These are phyloP conservation scores for Loriculus beryllinus DNA, from an alignment of 2,797 vertebrate species.

Conservation along the genomic window DNA sequence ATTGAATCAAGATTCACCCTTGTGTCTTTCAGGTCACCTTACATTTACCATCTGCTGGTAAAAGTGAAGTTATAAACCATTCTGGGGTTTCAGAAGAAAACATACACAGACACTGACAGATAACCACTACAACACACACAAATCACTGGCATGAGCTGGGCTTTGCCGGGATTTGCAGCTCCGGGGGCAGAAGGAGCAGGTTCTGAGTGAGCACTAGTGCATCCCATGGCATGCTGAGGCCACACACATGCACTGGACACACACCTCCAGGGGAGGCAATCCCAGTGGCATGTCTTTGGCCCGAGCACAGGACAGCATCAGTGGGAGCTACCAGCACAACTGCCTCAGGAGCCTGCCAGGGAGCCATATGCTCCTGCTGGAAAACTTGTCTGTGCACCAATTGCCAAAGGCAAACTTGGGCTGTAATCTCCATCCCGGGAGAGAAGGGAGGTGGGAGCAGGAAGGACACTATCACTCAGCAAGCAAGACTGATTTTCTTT, in stretches of 20 bases:
- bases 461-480: background rate
- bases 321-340: background rate
- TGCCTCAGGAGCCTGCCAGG: background rate
- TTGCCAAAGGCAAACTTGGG: background rate
- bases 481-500: background rate
- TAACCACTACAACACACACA: background rate
- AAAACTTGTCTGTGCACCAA: background rate
- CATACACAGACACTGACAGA: background rate
- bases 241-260: fast-evolving
- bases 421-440: slow-evolving; percentile 43
- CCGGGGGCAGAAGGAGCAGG: background rate
- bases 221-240: fast-evolving
- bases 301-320: background rate
- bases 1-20: background rate
- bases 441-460: background rate
- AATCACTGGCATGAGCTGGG: fast-evolving
- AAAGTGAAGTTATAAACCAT: fast-evolving
- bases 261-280: background rate
- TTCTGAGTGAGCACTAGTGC: background rate
- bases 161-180: background rate
- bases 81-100: background rate
- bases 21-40: background rate
- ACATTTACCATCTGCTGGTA: background rate
- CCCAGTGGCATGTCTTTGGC: background rate
- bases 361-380: slow-evolving; percentile 44